Evolutionary conservation across 2,888 invertebrate species (phyloP).

Genomic region (Caenorhabditis sp.): DNA sequence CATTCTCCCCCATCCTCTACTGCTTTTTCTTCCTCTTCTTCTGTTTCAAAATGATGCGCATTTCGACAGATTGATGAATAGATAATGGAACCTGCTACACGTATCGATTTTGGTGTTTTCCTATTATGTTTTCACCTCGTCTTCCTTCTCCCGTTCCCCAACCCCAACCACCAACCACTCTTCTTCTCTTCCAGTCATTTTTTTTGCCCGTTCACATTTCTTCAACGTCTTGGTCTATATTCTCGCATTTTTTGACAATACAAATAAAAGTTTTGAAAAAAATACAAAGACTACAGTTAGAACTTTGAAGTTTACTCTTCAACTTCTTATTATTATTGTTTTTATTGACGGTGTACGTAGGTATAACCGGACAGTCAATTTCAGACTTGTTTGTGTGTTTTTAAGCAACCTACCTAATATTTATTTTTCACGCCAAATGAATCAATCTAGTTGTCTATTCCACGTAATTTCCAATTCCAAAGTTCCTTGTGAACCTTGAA

Average conservation of each 20-base stretch:
- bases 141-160: neutral
- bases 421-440: slow-evolving; percentile 19
- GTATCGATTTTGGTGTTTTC: slow-evolving; percentile 24
- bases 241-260: neutral
- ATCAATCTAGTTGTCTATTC: slow-evolving; percentile 11
- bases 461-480: neutral
- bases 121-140: neutral
- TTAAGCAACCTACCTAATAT: slow-evolving; percentile 4
- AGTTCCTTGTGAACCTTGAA: slow-evolving; percentile 25
- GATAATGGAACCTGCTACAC: slow-evolving; percentile 58
- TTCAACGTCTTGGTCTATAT: neutral
- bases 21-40: slow-evolving; percentile 6
- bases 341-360: neutral
- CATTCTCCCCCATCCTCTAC: too few relatives aligned
- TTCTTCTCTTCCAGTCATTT: slow-evolving; percentile 14
- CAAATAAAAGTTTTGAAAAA: too few relatives aligned
- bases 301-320: too few relatives aligned
- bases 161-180: too few relatives aligned
- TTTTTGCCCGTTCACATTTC: slow-evolving; percentile 4
- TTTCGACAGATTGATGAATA: slow-evolving; percentile 55
- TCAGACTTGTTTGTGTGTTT: slow-evolving; percentile 32
- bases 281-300: too few relatives aligned
- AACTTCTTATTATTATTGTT: neutral
- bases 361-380: too few relatives aligned
- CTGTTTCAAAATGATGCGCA: slow-evolving; percentile 14